Base-by-base conservation (phyloP, 2,888 invertebrate genomes). In the Altica lythri region DNA sequence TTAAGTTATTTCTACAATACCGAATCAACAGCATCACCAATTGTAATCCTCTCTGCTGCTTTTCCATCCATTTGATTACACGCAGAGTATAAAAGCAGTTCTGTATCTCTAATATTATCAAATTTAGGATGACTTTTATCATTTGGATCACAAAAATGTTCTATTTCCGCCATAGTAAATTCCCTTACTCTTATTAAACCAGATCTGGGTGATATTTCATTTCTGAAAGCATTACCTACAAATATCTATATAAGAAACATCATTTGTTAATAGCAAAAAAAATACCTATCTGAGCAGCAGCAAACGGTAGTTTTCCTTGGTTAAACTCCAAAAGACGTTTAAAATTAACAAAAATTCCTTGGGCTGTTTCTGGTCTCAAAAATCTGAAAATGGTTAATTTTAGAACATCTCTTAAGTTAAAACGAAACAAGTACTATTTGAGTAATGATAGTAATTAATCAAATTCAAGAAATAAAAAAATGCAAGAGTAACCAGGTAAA, bases 131-230 rank as follows among this genome's bases (percentile, higher is more conserved):
- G 95, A 57, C 82, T 83, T 72, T 98, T 97, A 66, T 89, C 83
- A 1, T 70, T 76, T 0, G 96, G 94, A 78, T 99, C 97, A 76
- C 97, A 96, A 76, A 99, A 99, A 78, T 99, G 97, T 77, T 99
- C 99, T 68, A 99, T 99, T 80, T 99, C 99, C 56, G 96, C 97
- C 98, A 99, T 98, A 0, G 97, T 98, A 73, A 99, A 99, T 76
- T 99, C 99, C 69, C 97, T 86, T 1, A 98, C 96, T 68, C 98
- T 83, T 35, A 98, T 88, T 6, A 98, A 80, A 1, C 98, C 98
- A 60, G 96, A 95, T 56, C 99, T 82, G 1, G 99, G 99, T 0
- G 99, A 99, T 68, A 99, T 99, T 81, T 99, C 99, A 80, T 99
- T 99, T 65, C 99, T 86, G 75, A 99, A 99, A 1, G 99, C 90